These are phyloP conservation scores for Platycheirus rosarum DNA, from an alignment of 2,888 invertebrate genomes.

Conservation along the genomic window DNA sequence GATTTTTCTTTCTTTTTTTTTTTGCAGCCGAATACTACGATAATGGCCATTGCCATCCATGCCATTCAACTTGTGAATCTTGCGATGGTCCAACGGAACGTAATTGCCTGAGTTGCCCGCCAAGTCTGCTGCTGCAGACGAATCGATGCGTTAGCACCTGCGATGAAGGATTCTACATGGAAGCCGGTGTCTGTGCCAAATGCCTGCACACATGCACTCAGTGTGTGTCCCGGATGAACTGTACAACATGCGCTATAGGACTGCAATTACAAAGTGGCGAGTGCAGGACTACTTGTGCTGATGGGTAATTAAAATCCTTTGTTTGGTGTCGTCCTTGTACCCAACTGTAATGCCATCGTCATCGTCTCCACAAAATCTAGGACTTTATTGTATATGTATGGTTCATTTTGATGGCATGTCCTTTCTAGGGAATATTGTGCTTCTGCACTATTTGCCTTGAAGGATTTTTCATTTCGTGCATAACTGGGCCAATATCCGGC, in stretches of 20 bases:
- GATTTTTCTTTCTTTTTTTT: too few species aligned
- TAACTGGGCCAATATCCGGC: slow-evolving; percentile 10
- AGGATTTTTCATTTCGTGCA: neutral
- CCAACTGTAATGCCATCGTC: neutral
- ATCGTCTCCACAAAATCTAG: too few species aligned
- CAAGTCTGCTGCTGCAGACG: slow-evolving; percentile 88
- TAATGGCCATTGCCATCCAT: slow-evolving; percentile 87
- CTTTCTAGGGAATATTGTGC: neutral
- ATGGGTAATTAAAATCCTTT: slow-evolving; percentile 83
- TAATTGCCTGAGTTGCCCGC: slow-evolving; percentile 89
- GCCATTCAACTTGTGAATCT: slow-evolving; percentile 91
- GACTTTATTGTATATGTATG: too few species aligned
- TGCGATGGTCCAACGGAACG: slow-evolving; percentile 90
- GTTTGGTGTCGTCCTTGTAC: slow-evolving; percentile 40
- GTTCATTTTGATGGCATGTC: neutral
- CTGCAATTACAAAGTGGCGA: slow-evolving; percentile 92
- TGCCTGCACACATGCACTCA: slow-evolving; percentile 91
- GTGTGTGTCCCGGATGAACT: slow-evolving; percentile 91
- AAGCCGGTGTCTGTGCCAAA: slow-evolving; percentile 88
- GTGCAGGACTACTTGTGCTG: slow-evolving; percentile 91
- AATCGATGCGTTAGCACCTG: slow-evolving; percentile 90
- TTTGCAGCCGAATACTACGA: slow-evolving; percentile 91
- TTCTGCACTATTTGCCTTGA: neutral
- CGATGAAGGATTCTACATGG: slow-evolving; percentile 89
- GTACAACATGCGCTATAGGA: slow-evolving; percentile 90